Base-by-base conservation (phyloP, 37 sponge, comb jelly and placozoan genomes). In the Axinella damicornis region DNA sequence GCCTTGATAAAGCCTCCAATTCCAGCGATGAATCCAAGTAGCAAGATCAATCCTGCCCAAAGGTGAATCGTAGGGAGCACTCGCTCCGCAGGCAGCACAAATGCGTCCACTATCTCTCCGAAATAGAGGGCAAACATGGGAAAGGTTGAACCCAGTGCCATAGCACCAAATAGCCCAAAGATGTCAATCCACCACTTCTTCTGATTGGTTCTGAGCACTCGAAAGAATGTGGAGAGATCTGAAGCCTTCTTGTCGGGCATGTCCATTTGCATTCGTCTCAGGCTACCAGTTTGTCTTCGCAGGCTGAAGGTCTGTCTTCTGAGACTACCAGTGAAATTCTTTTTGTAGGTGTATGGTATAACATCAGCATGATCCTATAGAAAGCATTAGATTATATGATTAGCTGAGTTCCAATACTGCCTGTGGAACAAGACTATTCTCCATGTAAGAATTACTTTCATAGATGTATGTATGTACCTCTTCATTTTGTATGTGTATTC, bases 61-160 rank as follows among this genome's bases (percentile, higher is more conserved):
- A 28, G 24, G 34, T 62, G 81, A 25, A 71, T 37, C n/a, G 2
- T 39, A 25, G 86, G 56, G 33, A 63, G 25, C 12, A 74, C 32
- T 20, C 33, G 41, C 25, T 25, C 19, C 2, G 53, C 34, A 22
- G 57, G 57, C 1, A 34, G 37, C 39, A n/a, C 70, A 32, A 68
- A 68, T 24, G 57, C 56, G 19, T 88, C 76, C 25, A 87, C 18
- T 28, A 85, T 31, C 34, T 84, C 72, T 41, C 88, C 80, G 72
- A 92, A 85, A 20, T 89, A 18, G 30, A 92, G 77, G 37, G 84
- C 74, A 88, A 88, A 89, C n/a, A 88, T 18, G 9, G 92, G 92
- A 37, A 83, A 73, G 2, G 54, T 59, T 31, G 76, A 32, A 0
- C 92, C 92, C 31, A 73, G 73, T 0, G 71, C 38, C 19, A 81